Evolutionary conservation across 2,888 invertebrate genomes (phyloP), one percentile per base, ranked within the genome.

Genomic region (Limnephilus auricula): DNA sequence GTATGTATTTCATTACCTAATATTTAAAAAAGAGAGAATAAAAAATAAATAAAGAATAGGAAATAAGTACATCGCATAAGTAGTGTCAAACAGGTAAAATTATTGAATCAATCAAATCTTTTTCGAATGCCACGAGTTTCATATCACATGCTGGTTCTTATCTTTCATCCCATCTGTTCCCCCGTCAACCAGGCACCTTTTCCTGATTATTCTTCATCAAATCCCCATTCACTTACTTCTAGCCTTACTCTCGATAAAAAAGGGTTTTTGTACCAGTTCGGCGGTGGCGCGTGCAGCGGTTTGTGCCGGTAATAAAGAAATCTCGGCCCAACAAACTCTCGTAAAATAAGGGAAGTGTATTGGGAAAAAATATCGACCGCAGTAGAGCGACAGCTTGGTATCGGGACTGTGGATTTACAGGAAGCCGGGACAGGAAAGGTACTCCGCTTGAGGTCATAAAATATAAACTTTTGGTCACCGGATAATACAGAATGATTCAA

Each of bases 271-370:
- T 83, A 34, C 83, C 45, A 45, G 45, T 45, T 65, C 40, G 37
- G n/a, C n/a, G 84, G 37, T 40, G 84, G 84, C 84, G 84, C 84
- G 84, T 84, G 84, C 37, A 84, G 37, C 40, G 84, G 84, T 84
- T 84, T n/a, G 40, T n/a, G 84, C 13, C n/a, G 34, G 40, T 65
- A 87, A 87, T 87, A 87, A 87, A 82, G 50, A 83, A 80, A 89
- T 84, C 83, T 90, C 84, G 45, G 25, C 65, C 84, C 50, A 50
- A 45, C 50, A 65, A 65, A 65, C 84, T 78, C 84, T 90, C 90
- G 65, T 90, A 90, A 90, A 90, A 90, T 90, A 84, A 90, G 78
- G 82, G 34, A 65, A 50, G 15, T 50, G 30, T 45, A 90, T 37
- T 40, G 84, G 37, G 40, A 84, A 84, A 84, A 84, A 84, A 84